These are phyloP conservation scores for Hippocampus abdominalis DNA, from an alignment of 2,113 vertebrate genomes.

Conservation along the genomic window DNA sequence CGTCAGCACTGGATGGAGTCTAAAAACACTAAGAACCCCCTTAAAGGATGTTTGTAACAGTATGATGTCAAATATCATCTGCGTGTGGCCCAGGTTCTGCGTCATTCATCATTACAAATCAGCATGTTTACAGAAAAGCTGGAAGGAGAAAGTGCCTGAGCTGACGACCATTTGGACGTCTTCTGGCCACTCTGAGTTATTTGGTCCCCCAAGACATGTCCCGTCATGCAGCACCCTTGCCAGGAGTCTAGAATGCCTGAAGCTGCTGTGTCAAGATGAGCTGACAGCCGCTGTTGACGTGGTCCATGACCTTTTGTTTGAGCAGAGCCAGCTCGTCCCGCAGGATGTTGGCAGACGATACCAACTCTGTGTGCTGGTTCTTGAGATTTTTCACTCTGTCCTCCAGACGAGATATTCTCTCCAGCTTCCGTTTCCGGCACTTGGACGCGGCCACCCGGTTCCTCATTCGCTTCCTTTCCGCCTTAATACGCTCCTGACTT, in stretches of 20 bases:
- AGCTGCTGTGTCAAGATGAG: conserved; percentile 97
- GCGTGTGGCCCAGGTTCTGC: conserved; percentile 12
- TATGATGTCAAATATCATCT: conserved; percentile 13
- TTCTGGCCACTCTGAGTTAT: conserved; percentile 34
- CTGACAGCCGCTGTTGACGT: conserved; percentile 97
- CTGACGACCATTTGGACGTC: conserved; percentile 9
- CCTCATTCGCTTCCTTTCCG: conserved; percentile 95
- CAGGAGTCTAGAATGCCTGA: conserved; percentile 83
- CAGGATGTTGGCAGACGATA: conserved; percentile 93
- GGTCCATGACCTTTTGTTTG: conserved; percentile 99
- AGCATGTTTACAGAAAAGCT: conserved; percentile 17
- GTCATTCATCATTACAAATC: conserved; percentile 18
- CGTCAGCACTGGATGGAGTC: conserved; percentile 6
- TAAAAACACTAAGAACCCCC: background rate
- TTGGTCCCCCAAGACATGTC: conserved; percentile 61
- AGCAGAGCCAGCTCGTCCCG: conserved; percentile 97
- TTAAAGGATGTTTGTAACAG: background rate
- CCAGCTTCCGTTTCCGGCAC: conserved; percentile 87
- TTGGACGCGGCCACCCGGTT: conserved; percentile 97
- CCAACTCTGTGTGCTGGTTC: conserved; percentile 93
- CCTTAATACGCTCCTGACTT: conserved; percentile 95
- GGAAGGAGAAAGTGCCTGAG: conserved; percentile 24
- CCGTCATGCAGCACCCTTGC: conserved; percentile 10
- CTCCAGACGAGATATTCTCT: conserved; percentile 92
- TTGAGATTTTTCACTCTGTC: conserved; percentile 95